These are phyloP conservation scores for Halictus rubicundus DNA, from an alignment of 1,140 invertebrate species.

Conservation along the genomic window DNA sequence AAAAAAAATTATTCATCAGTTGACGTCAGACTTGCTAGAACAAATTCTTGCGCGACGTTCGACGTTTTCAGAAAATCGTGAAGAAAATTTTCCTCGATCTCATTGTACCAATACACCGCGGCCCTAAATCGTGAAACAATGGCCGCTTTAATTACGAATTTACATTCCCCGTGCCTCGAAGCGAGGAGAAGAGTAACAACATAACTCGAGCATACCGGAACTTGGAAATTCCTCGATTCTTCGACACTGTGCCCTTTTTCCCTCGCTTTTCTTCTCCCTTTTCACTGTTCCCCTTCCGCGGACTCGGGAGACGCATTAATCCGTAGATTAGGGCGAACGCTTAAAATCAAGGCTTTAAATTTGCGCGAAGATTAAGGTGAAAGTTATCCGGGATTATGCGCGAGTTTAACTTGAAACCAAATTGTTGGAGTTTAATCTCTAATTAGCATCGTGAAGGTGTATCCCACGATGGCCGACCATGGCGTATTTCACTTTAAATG, in stretches of 20 bases:
- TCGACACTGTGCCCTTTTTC: neutral
- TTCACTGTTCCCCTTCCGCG: neutral
- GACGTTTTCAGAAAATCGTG: no score
- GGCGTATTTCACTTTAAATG: conserved; percentile 28
- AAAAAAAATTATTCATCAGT: no score
- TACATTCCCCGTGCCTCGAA: neutral
- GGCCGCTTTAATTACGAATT: neutral
- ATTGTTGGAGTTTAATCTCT: conserved; percentile 57
- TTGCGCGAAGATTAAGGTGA: conserved; percentile 48
- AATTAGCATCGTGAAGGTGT: conserved; percentile 46
- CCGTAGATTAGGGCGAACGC: conserved; percentile 21
- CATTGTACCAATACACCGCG: no score
- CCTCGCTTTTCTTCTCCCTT: neutral
- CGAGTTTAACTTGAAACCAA: conserved; percentile 48
- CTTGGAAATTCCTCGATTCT: conserved; percentile 14
- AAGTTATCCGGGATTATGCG: conserved; percentile 54
- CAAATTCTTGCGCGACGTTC: no score
- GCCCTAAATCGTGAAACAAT: no score
- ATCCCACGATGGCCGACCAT: conserved; percentile 25
- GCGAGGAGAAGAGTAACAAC: no score
- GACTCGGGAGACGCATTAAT: conserved; percentile 1
- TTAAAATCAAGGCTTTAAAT: conserved; percentile 49
- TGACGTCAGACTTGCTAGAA: no score
- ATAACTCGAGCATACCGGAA: neutral
- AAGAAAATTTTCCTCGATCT: no score